Evolutionary conservation across 2,888 invertebrate species (phyloP).

Genomic region (Blastobasis adustella): DNA sequence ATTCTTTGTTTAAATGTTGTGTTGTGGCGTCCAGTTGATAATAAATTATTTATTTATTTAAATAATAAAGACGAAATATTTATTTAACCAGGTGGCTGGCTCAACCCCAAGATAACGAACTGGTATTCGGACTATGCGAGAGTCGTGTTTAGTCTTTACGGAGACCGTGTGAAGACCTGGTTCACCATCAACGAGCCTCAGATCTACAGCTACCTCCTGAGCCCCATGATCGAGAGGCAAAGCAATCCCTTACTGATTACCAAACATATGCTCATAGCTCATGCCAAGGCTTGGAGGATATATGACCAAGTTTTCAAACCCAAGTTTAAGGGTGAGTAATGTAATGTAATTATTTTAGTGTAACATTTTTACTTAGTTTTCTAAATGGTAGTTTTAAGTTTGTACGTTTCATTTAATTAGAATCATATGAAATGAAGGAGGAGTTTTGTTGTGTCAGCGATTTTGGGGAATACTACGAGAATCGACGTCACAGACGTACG

Average conservation of each 20-base stretch:
- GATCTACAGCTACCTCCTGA: constrained; percentile 60
- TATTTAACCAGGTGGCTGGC: constrained; percentile 74
- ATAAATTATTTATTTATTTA: no score
- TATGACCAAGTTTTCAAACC: constrained; percentile 72
- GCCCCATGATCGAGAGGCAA: constrained; percentile 43
- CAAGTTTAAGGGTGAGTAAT: constrained; percentile 53
- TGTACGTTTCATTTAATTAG: no score
- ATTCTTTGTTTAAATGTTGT: no score
- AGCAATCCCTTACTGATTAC: constrained; percentile 71
- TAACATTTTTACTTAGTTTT: no score
- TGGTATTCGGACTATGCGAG: constrained; percentile 78
- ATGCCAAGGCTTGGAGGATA: constrained; percentile 77
- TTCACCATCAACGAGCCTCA: constrained; percentile 83
- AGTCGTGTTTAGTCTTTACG: constrained; percentile 70
- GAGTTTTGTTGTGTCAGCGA: no score
- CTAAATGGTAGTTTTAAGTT: no score
- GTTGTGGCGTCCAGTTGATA: no score
- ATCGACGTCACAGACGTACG: no score
- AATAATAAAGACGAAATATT: neutral
- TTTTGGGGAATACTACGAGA: no score
- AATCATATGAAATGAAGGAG: no score
- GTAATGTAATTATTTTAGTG: neutral
- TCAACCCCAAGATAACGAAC: constrained; percentile 75
- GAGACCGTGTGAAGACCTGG: constrained; percentile 79
- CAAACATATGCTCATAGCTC: constrained; percentile 80